These are phyloP conservation scores for Cairina moschata DNA, from an alignment of 2,113 vertebrate species.

Conservation along the genomic window DNA sequence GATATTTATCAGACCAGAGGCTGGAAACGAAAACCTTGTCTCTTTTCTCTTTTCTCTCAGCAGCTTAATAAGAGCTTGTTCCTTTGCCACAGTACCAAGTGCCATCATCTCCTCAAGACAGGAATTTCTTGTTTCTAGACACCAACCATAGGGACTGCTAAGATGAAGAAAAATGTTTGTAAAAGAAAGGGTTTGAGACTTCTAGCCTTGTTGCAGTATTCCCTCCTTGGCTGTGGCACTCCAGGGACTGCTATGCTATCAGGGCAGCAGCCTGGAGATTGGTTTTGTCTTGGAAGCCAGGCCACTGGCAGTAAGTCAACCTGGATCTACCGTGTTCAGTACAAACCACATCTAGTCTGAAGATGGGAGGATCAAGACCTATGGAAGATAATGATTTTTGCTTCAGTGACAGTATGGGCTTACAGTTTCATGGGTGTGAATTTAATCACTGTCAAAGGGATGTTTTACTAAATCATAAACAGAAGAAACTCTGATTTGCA, in stretches of 20 bases:
- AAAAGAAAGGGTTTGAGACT: not conserved
- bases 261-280: not conserved
- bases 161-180: not conserved
- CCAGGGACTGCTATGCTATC: not conserved
- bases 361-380: not conserved
- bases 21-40: not conserved
- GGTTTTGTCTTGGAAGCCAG: not conserved
- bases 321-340: not conserved
- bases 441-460: not conserved
- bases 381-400: slow-evolving; percentile 30
- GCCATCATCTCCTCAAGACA: not conserved
- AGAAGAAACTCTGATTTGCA: not conserved
- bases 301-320: not conserved
- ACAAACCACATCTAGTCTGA: not conserved
- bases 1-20: not conserved
- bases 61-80: not conserved
- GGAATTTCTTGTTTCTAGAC: not conserved
- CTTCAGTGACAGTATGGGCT: not conserved
- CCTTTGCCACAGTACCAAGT: not conserved
- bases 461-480: slow-evolving; percentile 28
- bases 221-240: not conserved
- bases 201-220: not conserved
- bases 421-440: not conserved
- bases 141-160: fast-evolving
- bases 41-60: not conserved